Evolutionary conservation across 2,113 vertebrate species (phyloP).

Genomic region (Bos indicus): DNA sequence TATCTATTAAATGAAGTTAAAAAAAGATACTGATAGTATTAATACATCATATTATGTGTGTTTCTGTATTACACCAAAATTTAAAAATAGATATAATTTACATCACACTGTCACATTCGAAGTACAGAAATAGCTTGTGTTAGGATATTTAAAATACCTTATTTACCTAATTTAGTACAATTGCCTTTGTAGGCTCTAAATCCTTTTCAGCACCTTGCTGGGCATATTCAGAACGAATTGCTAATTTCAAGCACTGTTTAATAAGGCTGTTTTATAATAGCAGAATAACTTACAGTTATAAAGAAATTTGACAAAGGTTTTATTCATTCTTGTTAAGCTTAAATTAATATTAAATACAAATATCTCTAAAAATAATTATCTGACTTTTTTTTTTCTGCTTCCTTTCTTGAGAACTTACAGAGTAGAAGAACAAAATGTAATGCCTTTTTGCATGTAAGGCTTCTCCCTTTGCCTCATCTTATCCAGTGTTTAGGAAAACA

Average conservation of each 20-base stretch:
- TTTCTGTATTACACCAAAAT: not conserved
- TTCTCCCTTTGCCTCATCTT: not conserved
- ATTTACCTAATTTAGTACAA: not conserved
- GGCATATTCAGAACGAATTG: not conserved
- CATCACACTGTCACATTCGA: not conserved
- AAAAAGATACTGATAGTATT: not conserved
- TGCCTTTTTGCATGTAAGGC: not conserved
- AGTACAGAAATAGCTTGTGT: not conserved
- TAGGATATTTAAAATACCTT: not conserved
- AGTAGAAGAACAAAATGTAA: not conserved
- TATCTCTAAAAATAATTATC: not conserved
- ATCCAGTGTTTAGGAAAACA: not conserved
- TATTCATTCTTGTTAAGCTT: not conserved
- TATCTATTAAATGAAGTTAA: not conserved
- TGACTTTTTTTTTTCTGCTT: not conserved
- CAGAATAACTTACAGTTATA: not conserved
- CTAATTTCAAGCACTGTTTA: not conserved
- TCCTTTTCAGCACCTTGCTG: not conserved
- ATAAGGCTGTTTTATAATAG: constrained; percentile 13
- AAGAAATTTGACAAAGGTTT: not conserved
- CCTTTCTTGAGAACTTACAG: not conserved
- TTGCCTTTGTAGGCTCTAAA: not conserved
- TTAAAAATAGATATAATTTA: not conserved
- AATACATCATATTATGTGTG: not conserved
- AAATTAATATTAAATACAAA: not conserved